Base-by-base conservation (phyloP, 2,797 vertebrate species). In the Chloroceryle inda region DNA sequence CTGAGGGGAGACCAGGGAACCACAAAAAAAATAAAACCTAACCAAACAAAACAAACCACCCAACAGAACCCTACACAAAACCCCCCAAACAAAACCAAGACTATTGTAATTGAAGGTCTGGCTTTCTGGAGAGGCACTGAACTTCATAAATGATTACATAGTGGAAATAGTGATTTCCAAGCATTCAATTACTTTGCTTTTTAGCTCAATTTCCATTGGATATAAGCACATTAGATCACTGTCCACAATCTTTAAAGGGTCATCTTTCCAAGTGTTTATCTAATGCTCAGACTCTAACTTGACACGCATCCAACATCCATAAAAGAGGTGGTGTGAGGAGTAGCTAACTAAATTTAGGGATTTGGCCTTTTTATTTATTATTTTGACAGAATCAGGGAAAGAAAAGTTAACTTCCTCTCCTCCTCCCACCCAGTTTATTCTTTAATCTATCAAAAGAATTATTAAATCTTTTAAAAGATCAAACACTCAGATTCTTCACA, bases 401-500 rank as follows among this genome's bases (percentile, higher is more conserved):
- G 67, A 88, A 88, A 97, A 98, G 68, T 96, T 78, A 96, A 95
- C 93, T 95, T 96, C 88, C 92, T 88, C 55, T 88, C 75, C 81
- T 85, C 89, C 86, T 89, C 89, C 83, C 89, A 53, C 81, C 71
- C 94, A 44, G 92, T 96, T 85, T 87, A 88, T 96, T 97, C 92
- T 97, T 72, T 96, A 97, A 96, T 97, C 96, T 97, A 91, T 96
- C 95, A 91, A 96, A 96, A 97, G 95, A 98, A 98, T 97, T 97
- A 97, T 97, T 95, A 97, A 97, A 96, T 95, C 92, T 94, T 97
- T 97, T 96, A 94, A 93, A 89, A 97, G 97, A 98, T 98, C 97
- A 98, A 97, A 97, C 85, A 44, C 92, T 10, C 67, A 88, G 94
- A 87, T 92, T 95, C 94, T 89, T 96, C 94, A 97, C 96, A 97